Conservation (phyloP, 2,888 invertebrate species). For the Alviniconcha strummeri region DNA sequence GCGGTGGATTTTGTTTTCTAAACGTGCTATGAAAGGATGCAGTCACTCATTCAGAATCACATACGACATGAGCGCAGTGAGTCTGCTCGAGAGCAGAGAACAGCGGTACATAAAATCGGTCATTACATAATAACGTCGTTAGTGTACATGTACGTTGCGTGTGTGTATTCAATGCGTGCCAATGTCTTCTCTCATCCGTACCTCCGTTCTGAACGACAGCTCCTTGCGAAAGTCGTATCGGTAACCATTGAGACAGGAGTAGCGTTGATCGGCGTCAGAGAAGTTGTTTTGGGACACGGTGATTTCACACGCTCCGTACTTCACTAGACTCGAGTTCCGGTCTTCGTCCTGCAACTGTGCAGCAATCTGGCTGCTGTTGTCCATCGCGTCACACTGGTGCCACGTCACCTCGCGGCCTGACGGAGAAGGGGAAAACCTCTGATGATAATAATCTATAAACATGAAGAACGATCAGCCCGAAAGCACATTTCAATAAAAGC, state of each 20-base stretch:
- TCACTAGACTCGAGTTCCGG: neutral
- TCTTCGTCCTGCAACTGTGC: neutral
- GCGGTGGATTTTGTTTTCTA: too few species aligned
- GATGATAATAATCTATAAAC: too few species aligned
- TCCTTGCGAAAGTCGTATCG: constrained; percentile 1
- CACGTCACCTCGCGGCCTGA: constrained; percentile 18
- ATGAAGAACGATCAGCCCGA: too few species aligned
- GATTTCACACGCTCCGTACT: constrained; percentile 1
- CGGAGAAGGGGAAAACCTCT: too few species aligned
- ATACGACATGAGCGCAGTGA: neutral
- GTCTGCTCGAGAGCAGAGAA: neutral
- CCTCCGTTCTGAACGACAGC: constrained; percentile 21
- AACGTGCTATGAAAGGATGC: too few species aligned
- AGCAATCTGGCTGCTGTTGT: neutral
- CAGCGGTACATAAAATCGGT: neutral
- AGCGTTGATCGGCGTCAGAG: neutral
- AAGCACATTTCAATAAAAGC: too few species aligned
- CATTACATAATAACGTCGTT: too few species aligned
- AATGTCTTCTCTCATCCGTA: neutral
- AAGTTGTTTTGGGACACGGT: neutral
- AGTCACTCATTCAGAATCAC: too few species aligned
- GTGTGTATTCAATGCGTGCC: too few species aligned
- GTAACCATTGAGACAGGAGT: constrained; percentile 19
- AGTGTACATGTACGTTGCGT: too few species aligned
- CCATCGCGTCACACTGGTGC: neutral